These are phyloP conservation scores for Dryobota labecula DNA, from an alignment of 2,888 invertebrate genomes.

Conservation along the genomic window DNA sequence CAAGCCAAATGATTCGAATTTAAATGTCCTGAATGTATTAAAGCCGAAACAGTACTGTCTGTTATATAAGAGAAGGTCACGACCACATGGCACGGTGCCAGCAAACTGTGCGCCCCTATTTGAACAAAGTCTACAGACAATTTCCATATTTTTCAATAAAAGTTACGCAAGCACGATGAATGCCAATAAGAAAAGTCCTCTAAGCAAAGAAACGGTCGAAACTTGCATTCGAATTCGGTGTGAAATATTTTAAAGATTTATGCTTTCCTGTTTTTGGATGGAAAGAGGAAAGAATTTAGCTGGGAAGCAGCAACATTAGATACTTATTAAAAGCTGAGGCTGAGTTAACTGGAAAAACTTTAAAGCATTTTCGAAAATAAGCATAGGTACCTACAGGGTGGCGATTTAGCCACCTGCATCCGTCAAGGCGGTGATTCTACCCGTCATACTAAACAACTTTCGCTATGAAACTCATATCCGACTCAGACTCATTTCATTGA, in stretches of 20 bases:
- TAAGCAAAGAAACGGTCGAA: background rate
- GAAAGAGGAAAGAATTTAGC: background rate
- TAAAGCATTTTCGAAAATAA: background rate
- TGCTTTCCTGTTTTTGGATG: background rate
- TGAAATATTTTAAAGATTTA: background rate
- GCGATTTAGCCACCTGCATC: too few relatives aligned
- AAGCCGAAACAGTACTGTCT: slow-evolving; percentile 10
- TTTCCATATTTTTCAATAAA: slow-evolving; percentile 35
- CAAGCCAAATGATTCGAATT: slow-evolving; percentile 7
- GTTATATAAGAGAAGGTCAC: slow-evolving; percentile 58
- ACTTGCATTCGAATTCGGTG: background rate
- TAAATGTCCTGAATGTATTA: slow-evolving; percentile 42
- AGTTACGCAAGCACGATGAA: slow-evolving; percentile 41
- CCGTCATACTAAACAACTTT: too few relatives aligned
- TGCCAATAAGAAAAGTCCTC: slow-evolving; percentile 4
- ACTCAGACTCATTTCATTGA: too few relatives aligned
- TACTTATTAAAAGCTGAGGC: background rate
- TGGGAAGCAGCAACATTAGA: background rate
- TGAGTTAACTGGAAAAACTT: background rate
- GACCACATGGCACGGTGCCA: slow-evolving; percentile 57
- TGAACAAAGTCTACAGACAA: slow-evolving; percentile 41
- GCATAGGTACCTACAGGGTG: background rate
- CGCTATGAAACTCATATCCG: too few relatives aligned
- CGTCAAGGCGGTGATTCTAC: too few relatives aligned
- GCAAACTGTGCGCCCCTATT: slow-evolving; percentile 32